Base-by-base conservation (phyloP, 2,888 invertebrate species). In the Nomada lathburiana region DNA sequence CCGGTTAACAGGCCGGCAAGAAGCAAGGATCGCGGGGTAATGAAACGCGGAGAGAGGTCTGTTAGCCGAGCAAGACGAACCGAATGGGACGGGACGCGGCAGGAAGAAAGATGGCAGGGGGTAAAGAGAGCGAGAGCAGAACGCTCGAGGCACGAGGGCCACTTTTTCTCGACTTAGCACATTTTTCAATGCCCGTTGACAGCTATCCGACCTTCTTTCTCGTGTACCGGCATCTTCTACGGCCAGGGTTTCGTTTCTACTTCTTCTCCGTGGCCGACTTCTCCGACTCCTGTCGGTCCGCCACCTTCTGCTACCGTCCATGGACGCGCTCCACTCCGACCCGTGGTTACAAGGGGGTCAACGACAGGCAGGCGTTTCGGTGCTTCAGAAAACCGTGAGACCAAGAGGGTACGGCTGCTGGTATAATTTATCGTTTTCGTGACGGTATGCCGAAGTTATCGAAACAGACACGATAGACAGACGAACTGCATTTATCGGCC, bases 151-250 rank as follows among this genome's bases (percentile, higher is more conserved):
- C 85, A 89, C 89, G 88, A 87, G 86, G 87, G 89, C 90, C 86
- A 89, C 91, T 92, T 92, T 92, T 92, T 92, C 91, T 90, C 83
- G 85, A 88, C 90, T 92, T 92, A 89, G 91, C 91, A 92, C 92
- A 92, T 92, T 92, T 92, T 92, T 92, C 92, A 92, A 91, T 91
- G 90, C 88, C 86, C 82, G 91, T 88, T 91, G 92, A 92, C 92
- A 91, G 92, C 91, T 91, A 92, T 90, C 87, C 88, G 86, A 83
- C 82, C 84, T 87, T 88, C 83, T 76, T 87, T 81, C 83, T 74
- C 87, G 78, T 78, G 65, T 68, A 60, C 53, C 57, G 4, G 26
- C 57, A 47, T 73, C 82, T 70, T 74, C 79, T 62, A 69, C 59
- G 65, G 52, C 59, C 79, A 72, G 68, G 72, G 63, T 67, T 64